Percentiles rank a stretch among this genome's conserved stretches.
Evolutionary conservation across 2,797 vertebrate species (phyloP).

Genomic region (Pyrocephalus nanus): DNA sequence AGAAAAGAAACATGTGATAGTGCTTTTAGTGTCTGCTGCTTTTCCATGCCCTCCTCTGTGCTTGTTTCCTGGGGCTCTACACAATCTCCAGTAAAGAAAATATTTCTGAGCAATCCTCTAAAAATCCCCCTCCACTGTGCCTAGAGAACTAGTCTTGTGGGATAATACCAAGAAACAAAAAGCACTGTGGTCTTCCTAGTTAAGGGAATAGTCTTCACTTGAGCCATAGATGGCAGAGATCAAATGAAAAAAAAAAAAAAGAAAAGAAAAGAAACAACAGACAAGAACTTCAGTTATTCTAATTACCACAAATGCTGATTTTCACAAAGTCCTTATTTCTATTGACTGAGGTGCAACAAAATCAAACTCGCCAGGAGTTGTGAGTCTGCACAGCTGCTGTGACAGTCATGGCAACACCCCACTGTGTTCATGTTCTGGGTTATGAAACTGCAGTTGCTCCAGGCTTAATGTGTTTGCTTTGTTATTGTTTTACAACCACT

Average conservation of each 20-base stretch:
- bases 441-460: conserved; percentile 45
- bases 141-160: not conserved
- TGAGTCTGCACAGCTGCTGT: conserved; percentile 14
- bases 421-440: conserved; percentile 9
- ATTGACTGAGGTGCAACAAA: not conserved
- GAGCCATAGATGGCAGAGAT: not conserved
- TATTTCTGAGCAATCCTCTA: not conserved
- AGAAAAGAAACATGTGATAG: not conserved
- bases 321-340: conserved; percentile 30
- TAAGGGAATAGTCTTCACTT: not conserved
- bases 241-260: not conserved
- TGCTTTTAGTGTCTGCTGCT: not conserved
- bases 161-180: conserved; percentile 9
- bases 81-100: conserved; percentile 13
- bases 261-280: not conserved
- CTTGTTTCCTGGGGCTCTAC: not conserved
- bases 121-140: conserved; percentile 2
- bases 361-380: not conserved
- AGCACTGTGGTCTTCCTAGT: not conserved
- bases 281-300: not conserved
- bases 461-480: conserved; percentile 44
- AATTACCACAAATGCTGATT: conserved; percentile 8
- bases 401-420: not conserved
- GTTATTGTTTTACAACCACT: not conserved
- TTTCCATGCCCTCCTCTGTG: not conserved